Evolutionary conservation across 1,140 invertebrate genomes (phyloP).

Genomic region (Pseudomyrmex dendroicus): DNA sequence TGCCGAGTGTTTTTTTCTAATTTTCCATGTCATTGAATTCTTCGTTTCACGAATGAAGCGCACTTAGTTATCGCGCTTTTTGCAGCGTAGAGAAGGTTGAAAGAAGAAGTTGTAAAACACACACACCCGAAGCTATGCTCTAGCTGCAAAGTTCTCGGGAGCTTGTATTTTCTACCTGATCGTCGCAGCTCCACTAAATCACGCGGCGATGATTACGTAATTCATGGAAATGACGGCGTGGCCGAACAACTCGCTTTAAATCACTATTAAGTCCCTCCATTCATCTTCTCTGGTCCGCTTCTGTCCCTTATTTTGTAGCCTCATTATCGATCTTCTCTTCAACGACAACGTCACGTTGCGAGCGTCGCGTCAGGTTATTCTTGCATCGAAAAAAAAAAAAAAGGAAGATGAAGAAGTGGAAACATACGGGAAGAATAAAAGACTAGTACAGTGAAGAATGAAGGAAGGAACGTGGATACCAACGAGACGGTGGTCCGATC

Average conservation of each 20-base stretch:
- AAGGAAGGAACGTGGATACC: slow-evolving; percentile 31
- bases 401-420: slow-evolving; percentile 16
- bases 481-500: slow-evolving; percentile 13
- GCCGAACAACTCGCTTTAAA: slow-evolving; percentile 35
- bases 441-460: slow-evolving; percentile 44
- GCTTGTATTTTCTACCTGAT: slow-evolving; percentile 17
- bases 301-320: slow-evolving; percentile 32
- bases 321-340: slow-evolving; percentile 51
- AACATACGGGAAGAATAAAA: slow-evolving; percentile 22
- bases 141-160: not conserved
- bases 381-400: not conserved
- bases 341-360: slow-evolving; percentile 33
- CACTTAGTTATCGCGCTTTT: not conserved
- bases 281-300: slow-evolving; percentile 65
- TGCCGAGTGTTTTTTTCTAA: not conserved
- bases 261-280: slow-evolving; percentile 64
- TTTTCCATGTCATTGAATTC: not conserved
- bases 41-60: not conserved
- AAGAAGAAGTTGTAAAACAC: not conserved
- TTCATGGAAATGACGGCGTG: slow-evolving; percentile 59
- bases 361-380: not conserved
- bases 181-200: slow-evolving; percentile 62
- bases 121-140: not conserved
- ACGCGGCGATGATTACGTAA: slow-evolving; percentile 59
- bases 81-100: not conserved